These are phyloP conservation scores for Ibidorhyncha struthersii DNA, from an alignment of 2,113 vertebrate genomes.

Conservation along the genomic window DNA sequence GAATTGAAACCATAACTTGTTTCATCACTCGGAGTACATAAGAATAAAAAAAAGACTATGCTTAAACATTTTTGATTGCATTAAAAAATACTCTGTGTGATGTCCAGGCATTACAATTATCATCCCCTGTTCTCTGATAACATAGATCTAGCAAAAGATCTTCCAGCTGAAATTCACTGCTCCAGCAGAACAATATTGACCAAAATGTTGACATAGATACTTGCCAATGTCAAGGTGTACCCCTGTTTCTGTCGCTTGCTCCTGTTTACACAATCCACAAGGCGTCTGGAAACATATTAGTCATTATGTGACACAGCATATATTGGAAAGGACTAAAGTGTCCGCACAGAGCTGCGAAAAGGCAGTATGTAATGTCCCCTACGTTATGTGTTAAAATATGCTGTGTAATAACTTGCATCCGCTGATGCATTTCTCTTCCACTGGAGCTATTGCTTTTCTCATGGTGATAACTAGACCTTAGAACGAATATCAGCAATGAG, in stretches of 20 bases:
- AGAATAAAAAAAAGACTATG: not conserved
- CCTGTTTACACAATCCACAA: not conserved
- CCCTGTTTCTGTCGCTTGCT: not conserved
- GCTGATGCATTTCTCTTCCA: rapidly evolving
- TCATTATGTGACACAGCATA: rapidly evolving
- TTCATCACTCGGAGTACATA: rapidly evolving
- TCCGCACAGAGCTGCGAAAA: not conserved
- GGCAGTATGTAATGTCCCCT: not conserved
- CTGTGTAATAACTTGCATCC: not conserved
- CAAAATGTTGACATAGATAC: rapidly evolving
- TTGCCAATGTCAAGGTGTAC: not conserved
- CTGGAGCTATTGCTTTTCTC: not conserved
- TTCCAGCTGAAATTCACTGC: not conserved
- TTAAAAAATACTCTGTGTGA: rapidly evolving
- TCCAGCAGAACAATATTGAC: not conserved
- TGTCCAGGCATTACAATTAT: rapidly evolving
- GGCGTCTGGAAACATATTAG: rapidly evolving
- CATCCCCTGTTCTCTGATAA: rapidly evolving
- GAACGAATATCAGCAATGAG: not conserved
- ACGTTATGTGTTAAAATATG: rapidly evolving
- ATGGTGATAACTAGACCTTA: rapidly evolving
- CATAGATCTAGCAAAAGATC: rapidly evolving
- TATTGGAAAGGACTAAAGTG: not conserved
- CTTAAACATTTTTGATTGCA: not conserved
- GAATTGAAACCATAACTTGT: not conserved